A percentile compares a stretch with the other conserved stretches of the same genome.
phyloP scores from a whole-genome alignment of 2,888 invertebrate species.

The Drosophila nigritarsus region DNA sequence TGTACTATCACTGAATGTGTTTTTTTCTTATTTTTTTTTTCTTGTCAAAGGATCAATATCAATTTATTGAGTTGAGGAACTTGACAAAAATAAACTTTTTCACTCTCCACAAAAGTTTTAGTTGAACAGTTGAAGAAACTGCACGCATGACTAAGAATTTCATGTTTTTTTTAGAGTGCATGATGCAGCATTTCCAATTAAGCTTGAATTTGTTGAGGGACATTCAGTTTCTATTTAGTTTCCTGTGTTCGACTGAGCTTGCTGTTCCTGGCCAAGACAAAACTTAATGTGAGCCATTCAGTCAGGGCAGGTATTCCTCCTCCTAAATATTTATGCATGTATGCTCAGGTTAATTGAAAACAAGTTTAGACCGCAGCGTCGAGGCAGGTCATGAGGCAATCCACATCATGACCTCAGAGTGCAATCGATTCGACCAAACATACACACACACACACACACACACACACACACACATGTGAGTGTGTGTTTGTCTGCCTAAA shows the following conservation, averaged over 20 bases:
- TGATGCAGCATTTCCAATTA: background rate
- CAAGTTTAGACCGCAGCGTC: slow-evolving; percentile 60
- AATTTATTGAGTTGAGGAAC: slow-evolving; percentile 6
- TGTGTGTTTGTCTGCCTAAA: slow-evolving; percentile 7
- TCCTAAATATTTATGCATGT: background rate
- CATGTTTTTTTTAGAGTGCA: background rate
- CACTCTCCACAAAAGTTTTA: slow-evolving; percentile 30
- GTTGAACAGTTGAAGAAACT: slow-evolving; percentile 25
- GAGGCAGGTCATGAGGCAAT: background rate
- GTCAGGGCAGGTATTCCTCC: background rate
- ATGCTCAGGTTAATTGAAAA: slow-evolving; percentile 68
- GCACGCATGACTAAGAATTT: background rate
- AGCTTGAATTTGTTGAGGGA: slow-evolving; percentile 3
- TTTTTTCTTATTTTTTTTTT: slow-evolving; percentile 12
- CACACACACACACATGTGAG: background rate
- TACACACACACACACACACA: slow-evolving; percentile 5
- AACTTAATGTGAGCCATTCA: slow-evolving; percentile 30
- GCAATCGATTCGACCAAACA: slow-evolving; percentile 37
- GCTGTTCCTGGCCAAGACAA: slow-evolving; percentile 17
- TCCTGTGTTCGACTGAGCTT: slow-evolving; percentile 15
- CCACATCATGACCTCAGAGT: slow-evolving; percentile 34
- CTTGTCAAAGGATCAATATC: background rate
- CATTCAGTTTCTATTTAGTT: background rate
- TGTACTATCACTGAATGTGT: background rate
- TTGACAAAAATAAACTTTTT: slow-evolving; percentile 2